Evolutionary conservation across 2,888 invertebrate genomes (phyloP).

Genomic region (Plagodis pulveraria): DNA sequence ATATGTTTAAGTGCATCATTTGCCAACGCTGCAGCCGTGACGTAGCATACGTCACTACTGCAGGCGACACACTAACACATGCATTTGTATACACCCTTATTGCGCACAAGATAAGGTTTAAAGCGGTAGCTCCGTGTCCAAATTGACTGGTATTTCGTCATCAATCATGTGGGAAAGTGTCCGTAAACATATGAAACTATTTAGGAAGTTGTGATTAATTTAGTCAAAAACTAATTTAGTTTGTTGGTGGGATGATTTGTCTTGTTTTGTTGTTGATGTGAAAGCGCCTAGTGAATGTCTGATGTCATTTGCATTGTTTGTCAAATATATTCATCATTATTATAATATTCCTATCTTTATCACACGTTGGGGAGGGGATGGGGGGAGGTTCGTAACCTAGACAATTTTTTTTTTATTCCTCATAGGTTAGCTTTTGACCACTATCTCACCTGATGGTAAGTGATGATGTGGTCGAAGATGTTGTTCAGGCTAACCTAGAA

Average conservation of each 20-base stretch:
- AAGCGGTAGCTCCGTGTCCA: background rate
- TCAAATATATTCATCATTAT: no score
- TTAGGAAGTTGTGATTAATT: slow-evolving; percentile 49
- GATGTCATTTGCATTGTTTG: no score
- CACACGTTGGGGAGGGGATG: no score
- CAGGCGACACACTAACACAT: slow-evolving; percentile 10
- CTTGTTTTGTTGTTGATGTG: background rate
- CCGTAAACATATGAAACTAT: slow-evolving; percentile 59
- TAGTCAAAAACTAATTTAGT: slow-evolving; percentile 55
- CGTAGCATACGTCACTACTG: slow-evolving; percentile 41
- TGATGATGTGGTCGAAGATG: no score
- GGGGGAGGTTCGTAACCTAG: no score
- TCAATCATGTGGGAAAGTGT: slow-evolving; percentile 66
- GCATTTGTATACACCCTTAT: slow-evolving; percentile 8
- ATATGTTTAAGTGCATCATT: slow-evolving; percentile 71
- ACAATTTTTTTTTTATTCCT: no score
- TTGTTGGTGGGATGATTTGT: slow-evolving; percentile 37
- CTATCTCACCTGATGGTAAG: no score
- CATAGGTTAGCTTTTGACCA: no score
- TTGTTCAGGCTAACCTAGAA: no score
- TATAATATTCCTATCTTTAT: no score
- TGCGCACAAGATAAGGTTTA: background rate
- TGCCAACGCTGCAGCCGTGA: slow-evolving; percentile 45
- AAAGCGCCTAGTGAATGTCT: background rate
- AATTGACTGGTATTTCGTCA: slow-evolving; percentile 34